Base-by-base conservation (phyloP, 2,113 vertebrate species). In the Propithecus coquereli region DNA sequence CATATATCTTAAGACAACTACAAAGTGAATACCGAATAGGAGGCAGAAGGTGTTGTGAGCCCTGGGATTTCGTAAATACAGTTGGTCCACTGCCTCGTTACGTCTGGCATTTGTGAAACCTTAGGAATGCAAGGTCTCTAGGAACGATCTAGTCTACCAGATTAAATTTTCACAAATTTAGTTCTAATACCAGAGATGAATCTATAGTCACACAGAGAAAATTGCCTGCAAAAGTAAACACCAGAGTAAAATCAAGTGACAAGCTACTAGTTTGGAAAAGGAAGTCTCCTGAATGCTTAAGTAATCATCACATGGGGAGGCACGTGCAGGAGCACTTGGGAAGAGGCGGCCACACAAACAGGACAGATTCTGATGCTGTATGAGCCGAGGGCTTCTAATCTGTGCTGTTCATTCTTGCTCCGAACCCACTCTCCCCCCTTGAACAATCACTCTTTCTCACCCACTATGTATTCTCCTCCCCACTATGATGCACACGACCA, bases 161-260 rank as follows among this genome's bases (percentile, higher is more conserved):
- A 65, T 79, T 32, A 63, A 37, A 93, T 93, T 77, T 93, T 91
- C 87, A 79, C 82, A 86, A 79, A 40, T 59, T 27, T 40, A 77
- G 52, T 79, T 91, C 93, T 92, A 87, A 87, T 87, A 66, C 43
- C 83, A 90, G 92, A 73, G 37, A 83, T 13, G 77, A 65, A 63
- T 32, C 57, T 27, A 50, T 0, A 73, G 61, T 54, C 34, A 10
- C 54, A 61, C 25, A 73, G 91, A 77, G 66, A 89, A 86, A 71
- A 77, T 8, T 77, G 81, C 47, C 90, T 37, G 17, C 11, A 43
- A 80, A 76, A 79, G 73, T 50, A 84, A 90, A 95, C 18, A 37
- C 52, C 65, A 73, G 61, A 37, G 65, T 23, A 32, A 93, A 90
- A 65, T 45, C 61, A 77, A 81, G 63, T 34, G 80, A 65, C 74